phyloP scores from a whole-genome alignment of 1,140 invertebrate genomes.

The Paraescarpia echinospica region DNA sequence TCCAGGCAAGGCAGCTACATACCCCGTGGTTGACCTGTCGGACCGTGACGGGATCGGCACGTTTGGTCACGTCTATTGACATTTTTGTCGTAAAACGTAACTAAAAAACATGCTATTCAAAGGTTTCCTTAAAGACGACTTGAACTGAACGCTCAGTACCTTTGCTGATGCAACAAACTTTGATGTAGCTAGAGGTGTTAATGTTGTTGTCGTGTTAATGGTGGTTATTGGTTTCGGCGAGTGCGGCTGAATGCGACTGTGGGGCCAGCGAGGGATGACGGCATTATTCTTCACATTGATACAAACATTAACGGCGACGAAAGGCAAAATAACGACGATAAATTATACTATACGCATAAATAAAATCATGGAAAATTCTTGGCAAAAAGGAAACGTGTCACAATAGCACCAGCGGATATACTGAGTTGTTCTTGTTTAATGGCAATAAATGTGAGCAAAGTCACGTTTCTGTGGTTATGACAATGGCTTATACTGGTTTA shows the following conservation, averaged over 20 bases:
- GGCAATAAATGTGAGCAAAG: neutral
- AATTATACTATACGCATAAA: neutral
- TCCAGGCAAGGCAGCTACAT: neutral
- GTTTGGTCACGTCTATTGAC: neutral
- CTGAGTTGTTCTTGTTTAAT: neutral
- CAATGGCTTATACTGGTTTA: neutral
- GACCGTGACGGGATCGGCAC: neutral
- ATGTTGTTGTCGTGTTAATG: neutral
- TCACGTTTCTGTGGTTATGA: neutral
- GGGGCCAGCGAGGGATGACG: neutral
- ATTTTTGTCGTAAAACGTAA: neutral
- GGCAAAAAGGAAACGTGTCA: neutral
- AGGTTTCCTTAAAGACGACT: too few species aligned
- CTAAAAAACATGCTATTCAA: neutral
- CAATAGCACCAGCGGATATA: neutral
- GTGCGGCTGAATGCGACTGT: neutral
- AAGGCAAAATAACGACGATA: neutral
- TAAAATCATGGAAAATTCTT: neutral
- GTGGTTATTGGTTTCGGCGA: neutral
- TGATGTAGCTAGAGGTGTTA: neutral
- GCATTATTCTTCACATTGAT: neutral
- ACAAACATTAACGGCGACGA: neutral
- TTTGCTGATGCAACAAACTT: neutral
- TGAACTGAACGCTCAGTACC: too few species aligned
- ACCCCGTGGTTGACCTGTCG: neutral